Conservation (phyloP, 2,888 invertebrate species). For the Agrotis clavis region DNA sequence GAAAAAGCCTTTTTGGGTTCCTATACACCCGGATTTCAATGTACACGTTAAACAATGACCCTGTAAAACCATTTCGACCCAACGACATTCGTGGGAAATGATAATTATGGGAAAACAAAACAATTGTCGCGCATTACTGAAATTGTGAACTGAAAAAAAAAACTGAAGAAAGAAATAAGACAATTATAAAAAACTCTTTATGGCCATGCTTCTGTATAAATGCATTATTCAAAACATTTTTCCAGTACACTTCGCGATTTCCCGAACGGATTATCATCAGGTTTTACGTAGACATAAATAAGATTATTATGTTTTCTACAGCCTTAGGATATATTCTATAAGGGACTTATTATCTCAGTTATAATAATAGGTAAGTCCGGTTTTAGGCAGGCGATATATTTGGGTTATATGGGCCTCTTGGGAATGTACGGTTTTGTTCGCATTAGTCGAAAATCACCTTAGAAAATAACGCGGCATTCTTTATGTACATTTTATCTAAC, state of each 20-base stretch:
- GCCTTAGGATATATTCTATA: conserved; percentile 6
- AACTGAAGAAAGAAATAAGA: not conserved
- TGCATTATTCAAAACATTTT: conserved; percentile 14
- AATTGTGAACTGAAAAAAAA: conserved; percentile 14
- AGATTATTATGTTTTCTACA: conserved; percentile 4
- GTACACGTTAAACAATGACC: conserved; percentile 9
- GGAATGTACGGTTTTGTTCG: conserved; percentile 23
- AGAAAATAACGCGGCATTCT: conserved; percentile 8
- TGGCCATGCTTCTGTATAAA: not conserved
- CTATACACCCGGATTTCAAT: not conserved
- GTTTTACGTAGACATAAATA: not conserved
- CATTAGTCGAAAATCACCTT: conserved; percentile 14
- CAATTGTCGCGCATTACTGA: conserved; percentile 7
- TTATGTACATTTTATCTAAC: not conserved
- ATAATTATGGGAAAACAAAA: conserved; percentile 4
- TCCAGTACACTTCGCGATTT: conserved; percentile 5
- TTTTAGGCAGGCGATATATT: conserved; percentile 17
- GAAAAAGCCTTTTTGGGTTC: too few species aligned
- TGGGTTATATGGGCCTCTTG: conserved; percentile 41
- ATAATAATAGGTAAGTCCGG: conserved; percentile 48
- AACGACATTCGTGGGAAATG: conserved; percentile 23
- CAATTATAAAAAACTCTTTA: not conserved
- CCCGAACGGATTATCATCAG: conserved; percentile 1
- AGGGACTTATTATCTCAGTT: conserved; percentile 45
- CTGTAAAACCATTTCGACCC: conserved; percentile 10